Evolutionary conservation across 2,888 invertebrate genomes (phyloP), one percentile per base, ranked within the genome.

Genomic region (Lithosia quadra): DNA sequence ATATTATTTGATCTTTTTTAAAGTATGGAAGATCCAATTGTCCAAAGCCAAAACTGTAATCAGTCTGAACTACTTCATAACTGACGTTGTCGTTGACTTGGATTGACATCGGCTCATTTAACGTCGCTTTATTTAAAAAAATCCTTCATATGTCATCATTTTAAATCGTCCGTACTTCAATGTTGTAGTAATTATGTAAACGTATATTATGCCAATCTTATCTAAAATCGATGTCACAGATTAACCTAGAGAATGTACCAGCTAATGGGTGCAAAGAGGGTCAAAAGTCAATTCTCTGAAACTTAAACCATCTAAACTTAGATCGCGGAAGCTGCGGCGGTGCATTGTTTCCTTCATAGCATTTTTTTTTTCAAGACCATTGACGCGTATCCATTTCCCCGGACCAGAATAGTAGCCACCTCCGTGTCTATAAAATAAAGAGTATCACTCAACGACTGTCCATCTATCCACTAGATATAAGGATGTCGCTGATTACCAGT

Each of bases 341-440:
- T 80, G 75, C 83, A 91, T 91, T 91, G 91, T 92, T 91, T 87
- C 87, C 86, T 84, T 86, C 88, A 89, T 86, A 79, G 72, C 80
- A 82, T 84, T 91, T 91, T 88, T 84, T 91, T 90, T 88, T 88
- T 85, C 84, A 68, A 83, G 88, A 88, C 92, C 92, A 92, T 93
- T 92, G 93, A 92, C 91, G 89, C 91, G 92, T 94, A 91, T 94
- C 90, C 93, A 94, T 94, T 94, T 94, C 94, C 93, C 89, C 85
- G 84, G 86, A 79, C 88, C 77, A 91, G 90, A 94, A 93, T 93
- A 93, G 89, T 84, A 80, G 67, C 86, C 86, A 82, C 88, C 86
- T 86, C 84, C 82, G 79, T 80, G 81, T 80, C 89, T 91, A 94
- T 94, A 92, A 93, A 93, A 94, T 94, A 94, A 94, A 94, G 88